phyloP scores from a whole-genome alignment of 2,113 vertebrate genomes.

The Engystomops pustulosus region DNA sequence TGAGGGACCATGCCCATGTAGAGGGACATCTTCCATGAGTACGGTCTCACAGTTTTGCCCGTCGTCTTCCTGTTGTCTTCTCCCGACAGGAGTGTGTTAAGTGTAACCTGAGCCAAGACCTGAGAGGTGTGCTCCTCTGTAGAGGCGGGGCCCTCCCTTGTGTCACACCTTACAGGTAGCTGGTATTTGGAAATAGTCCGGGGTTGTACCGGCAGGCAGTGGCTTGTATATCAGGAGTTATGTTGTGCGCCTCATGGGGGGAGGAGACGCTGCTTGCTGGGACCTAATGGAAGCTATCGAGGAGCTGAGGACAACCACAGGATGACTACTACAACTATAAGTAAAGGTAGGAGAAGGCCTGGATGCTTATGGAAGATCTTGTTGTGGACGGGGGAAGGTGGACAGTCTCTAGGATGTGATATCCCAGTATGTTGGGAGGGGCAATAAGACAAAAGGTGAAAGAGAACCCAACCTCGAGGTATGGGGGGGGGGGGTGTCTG shows the following conservation, averaged over 20 bases:
- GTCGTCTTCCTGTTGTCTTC: neutral
- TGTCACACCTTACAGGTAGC: slow-evolving; percentile 45
- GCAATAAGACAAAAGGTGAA: neutral
- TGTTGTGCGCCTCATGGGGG: neutral
- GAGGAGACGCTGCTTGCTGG: neutral
- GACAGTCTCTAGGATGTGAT: neutral
- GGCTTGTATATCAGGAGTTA: slow-evolving; percentile 27
- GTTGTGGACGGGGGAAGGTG: neutral
- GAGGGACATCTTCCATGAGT: neutral
- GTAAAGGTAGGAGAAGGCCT: neutral
- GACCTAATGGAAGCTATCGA: slow-evolving; percentile 24
- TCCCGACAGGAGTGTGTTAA: slow-evolving; percentile 29
- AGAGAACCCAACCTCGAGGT: neutral
- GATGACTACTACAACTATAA: neutral
- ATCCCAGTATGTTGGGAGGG: neutral
- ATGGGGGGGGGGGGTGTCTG: no score
- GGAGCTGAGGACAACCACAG: neutral
- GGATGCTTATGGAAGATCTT: neutral
- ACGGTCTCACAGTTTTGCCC: neutral
- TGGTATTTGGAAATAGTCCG: slow-evolving; percentile 24
- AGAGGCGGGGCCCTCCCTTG: slow-evolving; percentile 2
- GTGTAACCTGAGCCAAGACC: slow-evolving; percentile 21
- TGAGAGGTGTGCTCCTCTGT: neutral
- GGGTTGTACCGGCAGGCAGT: slow-evolving; percentile 24
- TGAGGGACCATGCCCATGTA: neutral